Evolutionary conservation across 2,113 vertebrate genomes (phyloP), one percentile per base, ranked within the genome.

Genomic region (Ophthalmolycus amberensis): DNA sequence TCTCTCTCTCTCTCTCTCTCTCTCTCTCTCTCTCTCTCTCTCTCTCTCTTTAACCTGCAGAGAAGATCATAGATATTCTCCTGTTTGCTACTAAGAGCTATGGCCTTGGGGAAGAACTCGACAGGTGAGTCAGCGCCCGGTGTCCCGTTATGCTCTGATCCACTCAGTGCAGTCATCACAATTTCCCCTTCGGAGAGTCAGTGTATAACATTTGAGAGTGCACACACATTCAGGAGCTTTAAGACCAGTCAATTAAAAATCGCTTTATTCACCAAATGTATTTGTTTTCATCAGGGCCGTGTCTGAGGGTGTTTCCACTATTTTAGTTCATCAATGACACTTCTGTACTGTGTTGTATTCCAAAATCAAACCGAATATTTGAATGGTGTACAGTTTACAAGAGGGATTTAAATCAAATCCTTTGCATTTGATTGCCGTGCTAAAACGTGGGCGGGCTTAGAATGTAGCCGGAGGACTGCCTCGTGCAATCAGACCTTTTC

Each of bases 21-120:
- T 62, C 10, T 93, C 32, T 32, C 32, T 32, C 12, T 58, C 48
- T 46, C 14, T 48, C 15, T 18, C 71, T 50, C 10, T 71, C 5
- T 42, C n/a, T 76, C n/a, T 79, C 34, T 71, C 56, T 93, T 84
- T 88, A 75, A 37, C 93, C 82, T 88, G 73, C 94, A 98, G 97
- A 98, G 91, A 96, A 95, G 85, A 92, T 97, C 74, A 97, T 98
- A 86, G 95, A 97, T 93, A 92, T 91, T 87, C 97, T 99, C 93
- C 92, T 98, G 91, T 93, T 94, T 66, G 94, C 94, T 78, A 97
- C 97, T 65, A 96, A 96, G 93, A 96, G 94, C 89, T 98, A 96
- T 68, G 95, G 94, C 68, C 94, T 99, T 86, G 96, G 96, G 68
- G 92, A 95, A 71, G 94, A 96, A 84, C 91, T 99, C 75, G 96